Evolutionary conservation across 2,113 vertebrate species (phyloP).

Genomic region (Todiramphus chloris): DNA sequence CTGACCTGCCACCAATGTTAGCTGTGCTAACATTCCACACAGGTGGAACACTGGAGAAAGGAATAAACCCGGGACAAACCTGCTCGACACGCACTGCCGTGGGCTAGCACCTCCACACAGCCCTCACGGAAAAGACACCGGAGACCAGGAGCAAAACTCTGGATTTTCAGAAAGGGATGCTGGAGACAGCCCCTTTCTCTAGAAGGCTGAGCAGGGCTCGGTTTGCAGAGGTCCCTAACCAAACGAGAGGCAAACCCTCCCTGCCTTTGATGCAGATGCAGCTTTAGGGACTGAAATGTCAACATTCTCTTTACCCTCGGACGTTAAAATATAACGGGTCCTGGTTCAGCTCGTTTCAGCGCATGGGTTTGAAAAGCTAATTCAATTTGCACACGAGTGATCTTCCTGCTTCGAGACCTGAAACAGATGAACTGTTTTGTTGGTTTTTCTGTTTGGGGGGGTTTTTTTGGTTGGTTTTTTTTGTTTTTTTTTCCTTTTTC

Average conservation of each 20-base stretch:
- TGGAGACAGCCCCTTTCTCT: neutral
- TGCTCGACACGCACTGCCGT: accelerated
- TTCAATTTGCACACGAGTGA: constrained; percentile 5
- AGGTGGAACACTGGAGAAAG: neutral
- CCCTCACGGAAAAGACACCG: neutral
- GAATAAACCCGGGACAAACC: neutral
- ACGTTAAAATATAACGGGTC: neutral
- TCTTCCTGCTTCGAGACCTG: constrained; percentile 16
- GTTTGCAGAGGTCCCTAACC: neutral
- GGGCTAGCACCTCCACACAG: neutral
- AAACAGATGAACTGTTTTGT: constrained; percentile 38
- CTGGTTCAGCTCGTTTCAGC: neutral
- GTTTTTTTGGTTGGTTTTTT: neutral
- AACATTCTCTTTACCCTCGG: neutral
- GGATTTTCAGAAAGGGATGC: accelerated
- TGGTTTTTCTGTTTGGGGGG: neutral
- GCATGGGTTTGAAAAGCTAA: neutral
- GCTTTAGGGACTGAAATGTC: neutral
- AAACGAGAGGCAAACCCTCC: neutral
- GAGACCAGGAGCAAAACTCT: neutral
- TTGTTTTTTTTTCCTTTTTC: neutral
- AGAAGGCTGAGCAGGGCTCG: neutral
- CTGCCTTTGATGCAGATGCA: neutral
- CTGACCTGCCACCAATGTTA: neutral
- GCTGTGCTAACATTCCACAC: no score